These are phyloP conservation scores for Paracyprichromis sp. DNA, from an alignment of 2,113 vertebrate genomes.

Conservation along the genomic window DNA sequence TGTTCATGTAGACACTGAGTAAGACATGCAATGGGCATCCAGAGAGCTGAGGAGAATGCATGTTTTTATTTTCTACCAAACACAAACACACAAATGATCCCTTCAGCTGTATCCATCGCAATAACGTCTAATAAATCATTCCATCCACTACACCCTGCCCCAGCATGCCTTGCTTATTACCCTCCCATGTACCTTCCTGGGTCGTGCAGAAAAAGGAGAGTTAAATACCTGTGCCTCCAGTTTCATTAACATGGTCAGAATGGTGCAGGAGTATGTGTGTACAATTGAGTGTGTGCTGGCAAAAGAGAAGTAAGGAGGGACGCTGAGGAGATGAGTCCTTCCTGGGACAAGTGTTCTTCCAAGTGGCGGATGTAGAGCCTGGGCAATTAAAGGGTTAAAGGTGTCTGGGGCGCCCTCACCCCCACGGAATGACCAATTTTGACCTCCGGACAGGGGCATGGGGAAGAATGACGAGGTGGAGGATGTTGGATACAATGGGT, in stretches of 20 bases:
- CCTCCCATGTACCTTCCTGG: conserved; percentile 22
- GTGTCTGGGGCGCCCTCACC: conserved; percentile 70
- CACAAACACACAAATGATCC: background rate
- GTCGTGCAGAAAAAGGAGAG: conserved; percentile 65
- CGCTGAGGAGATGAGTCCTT: background rate
- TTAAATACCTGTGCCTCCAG: conserved; percentile 66
- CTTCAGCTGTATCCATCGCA: conserved; percentile 4
- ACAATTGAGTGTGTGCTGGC: conserved; percentile 8
- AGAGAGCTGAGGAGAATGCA: conserved; percentile 15
- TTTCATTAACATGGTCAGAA: conserved; percentile 18
- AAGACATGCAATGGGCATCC: conserved; percentile 24
- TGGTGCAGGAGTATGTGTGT: background rate
- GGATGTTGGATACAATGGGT: conserved; percentile 8
- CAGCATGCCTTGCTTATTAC: conserved; percentile 33
- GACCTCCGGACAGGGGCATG: background rate
- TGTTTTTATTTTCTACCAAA: background rate
- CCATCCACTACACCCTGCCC: conserved; percentile 32
- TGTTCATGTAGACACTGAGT: conserved; percentile 28
- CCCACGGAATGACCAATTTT: conserved; percentile 40
- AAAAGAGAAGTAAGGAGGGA: background rate
- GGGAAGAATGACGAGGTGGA: background rate
- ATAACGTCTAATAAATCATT: conserved; percentile 19
- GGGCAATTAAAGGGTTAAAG: conserved; percentile 75
- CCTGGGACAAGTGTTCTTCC: conserved; percentile 2
- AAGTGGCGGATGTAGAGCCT: conserved; percentile 35